Base-by-base conservation (phyloP, 2,888 invertebrate genomes). In the Sphaerophoria rueppellii region DNA sequence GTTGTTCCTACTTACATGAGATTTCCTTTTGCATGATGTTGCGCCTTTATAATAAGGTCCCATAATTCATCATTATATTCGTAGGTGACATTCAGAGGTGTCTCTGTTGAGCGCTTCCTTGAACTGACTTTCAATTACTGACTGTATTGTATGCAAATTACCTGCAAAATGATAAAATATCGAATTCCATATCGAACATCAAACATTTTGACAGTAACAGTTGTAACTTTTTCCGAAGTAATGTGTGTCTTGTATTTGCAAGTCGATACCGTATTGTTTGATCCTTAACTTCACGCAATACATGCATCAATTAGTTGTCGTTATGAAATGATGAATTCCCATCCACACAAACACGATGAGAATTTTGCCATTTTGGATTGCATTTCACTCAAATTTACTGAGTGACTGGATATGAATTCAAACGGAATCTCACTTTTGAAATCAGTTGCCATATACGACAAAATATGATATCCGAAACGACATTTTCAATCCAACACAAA, bases 131-230 rank as follows among this genome's bases (percentile, higher is more conserved):
- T 77, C 82, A 82, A 82, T 82, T 77, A 73, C 73, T 81, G 75
- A 55, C 54, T 77, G n/a, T 73, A 61, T 35, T 69, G 61, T 77
- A 82, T 77, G 82, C 77, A 82, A 82, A 82, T 82, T 77, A 63
- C 11, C 35, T 46, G 61, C 43, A 14, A 79, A 74, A 70, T 80
- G 57, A 61, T 69, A 58, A 67, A 55, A 73, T 73, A 72, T 82
- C 72, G 32, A 57, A 69, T 77, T 67, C 73, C 67, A 82, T 73
- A 82, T 77, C 67, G 61, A 77, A 82, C 69, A 73, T 82, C 58
- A 65, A 78, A 58, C 14, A 58, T 65, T 48, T 48, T 63, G 72
- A 72, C 58, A 40, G 37, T 14, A 6, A 14, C 35, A 57, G 37
- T 40, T 58, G 58, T 11, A 40, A 82, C 76, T 72, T 52, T 52